Base-by-base conservation (phyloP, 1,140 invertebrate species). In the Triops longicaudatus region DNA sequence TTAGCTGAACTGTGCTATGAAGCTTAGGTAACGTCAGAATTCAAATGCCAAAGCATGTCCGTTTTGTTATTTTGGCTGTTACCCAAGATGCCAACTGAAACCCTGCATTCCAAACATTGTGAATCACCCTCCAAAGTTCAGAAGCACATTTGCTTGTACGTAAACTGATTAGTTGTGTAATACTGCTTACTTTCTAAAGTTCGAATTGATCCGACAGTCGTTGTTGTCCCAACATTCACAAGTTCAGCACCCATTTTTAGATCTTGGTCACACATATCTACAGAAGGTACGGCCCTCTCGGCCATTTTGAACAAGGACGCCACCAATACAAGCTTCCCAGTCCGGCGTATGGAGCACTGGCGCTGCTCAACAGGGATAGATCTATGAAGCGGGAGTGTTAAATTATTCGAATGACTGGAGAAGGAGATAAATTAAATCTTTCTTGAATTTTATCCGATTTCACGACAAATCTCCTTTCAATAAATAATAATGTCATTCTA, bases 51-150 rank as follows among this genome's bases (percentile, higher is more conserved):
- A 63, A 22, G 50, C n/a, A 63, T 63, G 50, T 63, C 50, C 50
- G 50, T 63, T 63, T 63, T 63, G 50, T 63, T 63, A 63, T 63
- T 63, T 63, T 63, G 50, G 50, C 50, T 22, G 50, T 63, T 22
- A 63, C 50, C 50, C 50, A 63, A 63, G 50, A n/a, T 63, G 50
- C 50, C 50, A 63, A 63, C 50, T 63, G 50, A 37, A 37, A 63
- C 50, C 50, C 50, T n/a, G 50, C 50, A 63, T 63, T 63, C 50
- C 50, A 63, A 63, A 63, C 50, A 63, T 63, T 63, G 50, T 63
- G 50, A 63, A 63, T 63, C 50, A 63, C 22, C 50, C 17, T 63
- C 14, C 6, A 63, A 0, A 37, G 31, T 37, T 37, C 50, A 63
- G 14, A 63, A 22, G 22, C 17, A 17, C 50, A 63, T 63, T 63